phyloP scores from a whole-genome alignment of 1,140 invertebrate genomes.

The Papilio polyxenes region DNA sequence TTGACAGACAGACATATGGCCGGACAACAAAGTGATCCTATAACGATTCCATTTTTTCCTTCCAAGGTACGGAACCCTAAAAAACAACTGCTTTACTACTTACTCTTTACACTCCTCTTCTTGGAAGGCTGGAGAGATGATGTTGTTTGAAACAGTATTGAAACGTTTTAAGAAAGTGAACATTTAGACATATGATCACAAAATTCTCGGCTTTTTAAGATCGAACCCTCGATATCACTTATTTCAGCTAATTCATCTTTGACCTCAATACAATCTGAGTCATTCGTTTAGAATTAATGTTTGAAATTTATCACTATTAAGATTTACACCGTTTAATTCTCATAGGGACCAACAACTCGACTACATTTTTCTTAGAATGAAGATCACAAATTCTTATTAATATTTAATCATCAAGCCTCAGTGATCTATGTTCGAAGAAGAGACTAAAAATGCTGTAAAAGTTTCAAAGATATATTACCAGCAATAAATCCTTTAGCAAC shows the following conservation, averaged over 20 bases:
- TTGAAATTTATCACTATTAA: slow-evolving; percentile 4
- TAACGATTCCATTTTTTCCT: too few relatives aligned
- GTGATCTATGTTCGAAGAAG: slow-evolving; percentile 20
- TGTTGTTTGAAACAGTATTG: neutral
- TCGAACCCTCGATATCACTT: neutral
- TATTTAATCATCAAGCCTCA: slow-evolving; percentile 37
- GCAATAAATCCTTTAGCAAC: slow-evolving; percentile 45
- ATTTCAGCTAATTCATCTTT: neutral
- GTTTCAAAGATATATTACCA: slow-evolving; percentile 48
- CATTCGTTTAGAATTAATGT: neutral
- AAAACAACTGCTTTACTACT: neutral
- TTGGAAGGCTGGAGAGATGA: neutral
- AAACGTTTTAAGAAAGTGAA: neutral
- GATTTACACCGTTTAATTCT: neutral
- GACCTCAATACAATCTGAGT: neutral
- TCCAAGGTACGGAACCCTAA: too few relatives aligned
- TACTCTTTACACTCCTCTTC: neutral
- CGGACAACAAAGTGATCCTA: too few relatives aligned
- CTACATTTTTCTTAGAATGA: neutral
- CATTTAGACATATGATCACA: neutral
- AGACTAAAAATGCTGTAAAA: slow-evolving; percentile 42
- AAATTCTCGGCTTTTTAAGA: neutral
- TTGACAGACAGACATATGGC: too few relatives aligned
- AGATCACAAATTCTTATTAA: slow-evolving; percentile 31
- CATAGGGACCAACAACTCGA: neutral